A percentile compares a stretch with the other conserved stretches of the same genome.
Evolutionary conservation across 1,140 invertebrate genomes (phyloP).

Genomic region (Leptoteleia sp.): DNA sequence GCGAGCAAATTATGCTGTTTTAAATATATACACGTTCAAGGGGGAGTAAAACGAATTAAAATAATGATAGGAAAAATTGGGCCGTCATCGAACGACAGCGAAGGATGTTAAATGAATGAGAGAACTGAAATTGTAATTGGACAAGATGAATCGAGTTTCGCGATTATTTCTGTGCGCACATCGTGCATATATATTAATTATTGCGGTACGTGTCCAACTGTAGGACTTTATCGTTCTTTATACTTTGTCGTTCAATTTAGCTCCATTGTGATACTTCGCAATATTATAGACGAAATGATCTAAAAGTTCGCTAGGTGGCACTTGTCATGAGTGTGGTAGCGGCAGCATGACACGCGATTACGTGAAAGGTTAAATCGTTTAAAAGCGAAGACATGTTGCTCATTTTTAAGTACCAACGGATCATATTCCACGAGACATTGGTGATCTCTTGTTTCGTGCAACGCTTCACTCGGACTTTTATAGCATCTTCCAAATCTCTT

Average conservation of each 20-base stretch:
- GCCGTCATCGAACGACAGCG: too few relatives aligned
- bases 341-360: slow-evolving; percentile 44
- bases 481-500: too few relatives aligned
- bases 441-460: slow-evolving; percentile 10
- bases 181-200: too few relatives aligned
- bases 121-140: too few relatives aligned
- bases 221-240: slow-evolving; percentile 6
- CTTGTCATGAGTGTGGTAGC: slow-evolving; percentile 20
- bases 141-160: too few relatives aligned
- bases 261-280: slow-evolving; percentile 40
- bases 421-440: slow-evolving; percentile 21
- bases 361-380: slow-evolving; percentile 62
- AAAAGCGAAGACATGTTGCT: slow-evolving; percentile 48
- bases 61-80: too few relatives aligned
- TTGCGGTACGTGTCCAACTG: too few relatives aligned
- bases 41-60: too few relatives aligned
- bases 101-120: too few relatives aligned
- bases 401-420: slow-evolving; percentile 34
- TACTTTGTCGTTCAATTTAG: slow-evolving; percentile 48
- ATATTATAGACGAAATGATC: slow-evolving; percentile 54
- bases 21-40: too few relatives aligned
- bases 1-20: too few relatives aligned
- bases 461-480: slow-evolving; percentile 19
- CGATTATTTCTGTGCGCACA: too few relatives aligned
- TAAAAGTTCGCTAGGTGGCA: slow-evolving; percentile 58